Base-by-base conservation (phyloP, 2,797 vertebrate species). In the Rhinella marina region DNA sequence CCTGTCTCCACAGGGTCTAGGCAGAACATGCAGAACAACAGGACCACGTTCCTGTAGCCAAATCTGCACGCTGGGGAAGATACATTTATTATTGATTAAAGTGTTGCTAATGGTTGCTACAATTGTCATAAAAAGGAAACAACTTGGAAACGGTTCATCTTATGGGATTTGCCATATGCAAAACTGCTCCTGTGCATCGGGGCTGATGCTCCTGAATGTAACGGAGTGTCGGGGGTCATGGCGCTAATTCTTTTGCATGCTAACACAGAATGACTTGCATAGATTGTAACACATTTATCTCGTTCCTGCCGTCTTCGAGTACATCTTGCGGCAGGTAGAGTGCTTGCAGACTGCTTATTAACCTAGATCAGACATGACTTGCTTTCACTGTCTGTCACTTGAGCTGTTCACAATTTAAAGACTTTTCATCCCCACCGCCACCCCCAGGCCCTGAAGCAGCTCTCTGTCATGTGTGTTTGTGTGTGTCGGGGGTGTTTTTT, bases 331-430 rank as follows among this genome's bases (percentile, higher is more conserved):
- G 80, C 86, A 87, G 81, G 81, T 86, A 86, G 77, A 21, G 73
- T 21, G 70, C 84, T 11, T 32, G 75, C 70, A 72, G 72, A 52
- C 79, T 83, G 57, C 73, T 88, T 68, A 88, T 84, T 87, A 88
- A 70, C 86, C 61, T 23, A 78, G 73, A 70, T 82, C 68, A 87
- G 86, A 87, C 83, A 75, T 62, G 83, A 64, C 83, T 84, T 50
- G 83, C 83, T 64, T 76, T 77, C 72, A 27, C 83, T 85, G 83
- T 85, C 83, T 85, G 83, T 85, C 83, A 85, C 56, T 76, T 77
- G 70, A 85, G 70, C 57, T 85, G 83, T 85, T 85, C 72, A 62
- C 83, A 85, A 85, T 85, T 64, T 85, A 85, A 85, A 85, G 72
- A 77, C 83, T 76, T 77, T 85, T 85, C 83, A 85, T 85, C 83